These are phyloP conservation scores for Zapus hudsonius DNA, from an alignment of 2,113 vertebrate species.

Conservation along the genomic window DNA sequence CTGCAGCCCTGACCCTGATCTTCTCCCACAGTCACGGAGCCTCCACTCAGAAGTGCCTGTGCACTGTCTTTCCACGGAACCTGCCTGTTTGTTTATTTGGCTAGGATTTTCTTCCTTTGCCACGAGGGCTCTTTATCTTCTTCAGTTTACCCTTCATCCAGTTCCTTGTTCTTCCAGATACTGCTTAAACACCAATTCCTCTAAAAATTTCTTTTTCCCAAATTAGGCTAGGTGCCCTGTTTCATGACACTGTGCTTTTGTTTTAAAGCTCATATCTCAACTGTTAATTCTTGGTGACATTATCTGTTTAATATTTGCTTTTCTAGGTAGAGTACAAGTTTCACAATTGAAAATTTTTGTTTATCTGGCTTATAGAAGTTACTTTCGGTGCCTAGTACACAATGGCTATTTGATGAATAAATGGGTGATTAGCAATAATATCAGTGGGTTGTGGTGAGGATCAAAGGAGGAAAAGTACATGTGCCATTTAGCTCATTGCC, in stretches of 20 bases:
- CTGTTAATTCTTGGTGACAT: neutral
- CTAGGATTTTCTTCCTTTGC: neutral
- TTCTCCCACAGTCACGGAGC: neutral
- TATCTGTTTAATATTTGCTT: conserved; percentile 19
- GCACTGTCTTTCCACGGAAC: neutral
- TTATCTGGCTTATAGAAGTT: conserved; percentile 23
- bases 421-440: neutral
- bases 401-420: conserved; percentile 32
- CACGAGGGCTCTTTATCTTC: neutral
- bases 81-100: too few species aligned
- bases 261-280: neutral
- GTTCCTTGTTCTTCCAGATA: neutral
- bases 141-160: neutral
- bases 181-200: neutral
- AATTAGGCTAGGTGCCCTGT: neutral
- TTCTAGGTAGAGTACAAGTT: neutral
- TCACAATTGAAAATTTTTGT: conserved; percentile 3
- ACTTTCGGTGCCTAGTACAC: conserved; percentile 16
- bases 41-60: neutral
- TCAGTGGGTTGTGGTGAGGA: neutral
- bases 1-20: neutral
- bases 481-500: neutral
- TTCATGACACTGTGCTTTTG: neutral
- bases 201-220: neutral
- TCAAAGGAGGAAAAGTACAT: neutral